These are phyloP conservation scores for Tetrapedia diversipes DNA, from an alignment of 2,888 invertebrate species.

Conservation along the genomic window DNA sequence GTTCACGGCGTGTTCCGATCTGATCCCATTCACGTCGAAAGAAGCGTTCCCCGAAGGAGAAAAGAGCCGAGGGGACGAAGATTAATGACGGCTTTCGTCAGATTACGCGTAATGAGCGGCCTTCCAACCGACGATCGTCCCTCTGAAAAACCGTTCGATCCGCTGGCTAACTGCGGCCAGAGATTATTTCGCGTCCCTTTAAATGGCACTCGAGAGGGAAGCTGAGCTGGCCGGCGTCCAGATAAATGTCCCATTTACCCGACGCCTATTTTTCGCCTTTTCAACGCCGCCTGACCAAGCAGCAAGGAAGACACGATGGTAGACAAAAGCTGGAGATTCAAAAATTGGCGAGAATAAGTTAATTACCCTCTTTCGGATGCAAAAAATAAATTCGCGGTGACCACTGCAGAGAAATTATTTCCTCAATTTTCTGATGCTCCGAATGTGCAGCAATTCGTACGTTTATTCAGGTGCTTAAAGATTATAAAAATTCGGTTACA, in stretches of 20 bases:
- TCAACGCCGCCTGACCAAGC: neutral
- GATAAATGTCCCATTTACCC: constrained; percentile 49
- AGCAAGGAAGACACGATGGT: neutral
- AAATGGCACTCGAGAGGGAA: constrained; percentile 33
- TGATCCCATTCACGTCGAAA: constrained; percentile 34
- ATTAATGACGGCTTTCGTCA: constrained; percentile 64
- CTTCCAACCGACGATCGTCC: neutral
- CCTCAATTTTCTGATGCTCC: too few relatives aligned
- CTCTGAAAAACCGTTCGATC: constrained; percentile 44
- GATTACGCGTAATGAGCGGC: constrained; percentile 67
- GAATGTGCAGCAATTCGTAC: too few relatives aligned
- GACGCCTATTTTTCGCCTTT: constrained; percentile 10
- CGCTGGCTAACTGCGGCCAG: constrained; percentile 13
- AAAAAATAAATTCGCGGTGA: too few relatives aligned
- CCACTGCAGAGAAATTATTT: too few relatives aligned
- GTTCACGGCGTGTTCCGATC: constrained; percentile 25
- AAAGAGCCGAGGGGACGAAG: constrained; percentile 50
- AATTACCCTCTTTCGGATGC: too few relatives aligned
- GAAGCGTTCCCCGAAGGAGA: constrained; percentile 23
- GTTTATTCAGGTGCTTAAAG: too few relatives aligned
- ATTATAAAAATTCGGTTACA: too few relatives aligned
- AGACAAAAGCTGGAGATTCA: too few relatives aligned
- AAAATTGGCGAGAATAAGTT: too few relatives aligned
- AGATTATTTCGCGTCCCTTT: constrained; percentile 57
- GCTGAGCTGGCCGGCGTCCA: constrained; percentile 33